phyloP scores from a whole-genome alignment of 2,113 vertebrate genomes.

The Numida meleagris region DNA sequence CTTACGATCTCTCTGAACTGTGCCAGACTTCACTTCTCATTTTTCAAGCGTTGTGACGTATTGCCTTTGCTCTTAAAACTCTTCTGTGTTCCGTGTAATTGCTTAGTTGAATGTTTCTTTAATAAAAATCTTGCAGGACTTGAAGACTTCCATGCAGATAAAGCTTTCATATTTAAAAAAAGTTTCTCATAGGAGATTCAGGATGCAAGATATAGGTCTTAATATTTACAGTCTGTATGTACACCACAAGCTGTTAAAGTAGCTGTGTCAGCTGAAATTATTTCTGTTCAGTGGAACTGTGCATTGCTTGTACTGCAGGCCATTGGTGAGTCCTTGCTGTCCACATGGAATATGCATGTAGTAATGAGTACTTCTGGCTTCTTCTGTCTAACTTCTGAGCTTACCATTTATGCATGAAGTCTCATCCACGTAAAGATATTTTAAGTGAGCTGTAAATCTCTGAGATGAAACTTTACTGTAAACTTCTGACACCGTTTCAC shows the following conservation, averaged over 20 bases:
- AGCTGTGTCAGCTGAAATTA: background rate
- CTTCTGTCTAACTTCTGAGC: background rate
- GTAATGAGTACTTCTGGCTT: background rate
- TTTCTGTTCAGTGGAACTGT: background rate
- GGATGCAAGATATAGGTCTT: background rate
- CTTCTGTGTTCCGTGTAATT: background rate
- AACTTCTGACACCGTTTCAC: background rate
- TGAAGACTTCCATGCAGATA: background rate
- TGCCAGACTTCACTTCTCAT: background rate
- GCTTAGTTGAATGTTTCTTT: background rate
- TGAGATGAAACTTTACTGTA: background rate
- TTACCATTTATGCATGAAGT: background rate
- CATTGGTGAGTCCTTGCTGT: background rate
- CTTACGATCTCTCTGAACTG: background rate
- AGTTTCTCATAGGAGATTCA: background rate
- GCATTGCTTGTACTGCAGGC: background rate
- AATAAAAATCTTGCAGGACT: background rate
- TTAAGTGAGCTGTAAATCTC: background rate
- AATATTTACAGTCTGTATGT: background rate
- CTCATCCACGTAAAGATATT: background rate
- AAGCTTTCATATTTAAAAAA: background rate
- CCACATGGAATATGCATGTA: background rate
- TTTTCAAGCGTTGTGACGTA: background rate
- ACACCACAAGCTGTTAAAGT: background rate
- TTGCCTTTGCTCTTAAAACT: background rate